These are phyloP conservation scores for Setipinna tenuifilis DNA, from an alignment of 2,797 vertebrate species.

Conservation along the genomic window DNA sequence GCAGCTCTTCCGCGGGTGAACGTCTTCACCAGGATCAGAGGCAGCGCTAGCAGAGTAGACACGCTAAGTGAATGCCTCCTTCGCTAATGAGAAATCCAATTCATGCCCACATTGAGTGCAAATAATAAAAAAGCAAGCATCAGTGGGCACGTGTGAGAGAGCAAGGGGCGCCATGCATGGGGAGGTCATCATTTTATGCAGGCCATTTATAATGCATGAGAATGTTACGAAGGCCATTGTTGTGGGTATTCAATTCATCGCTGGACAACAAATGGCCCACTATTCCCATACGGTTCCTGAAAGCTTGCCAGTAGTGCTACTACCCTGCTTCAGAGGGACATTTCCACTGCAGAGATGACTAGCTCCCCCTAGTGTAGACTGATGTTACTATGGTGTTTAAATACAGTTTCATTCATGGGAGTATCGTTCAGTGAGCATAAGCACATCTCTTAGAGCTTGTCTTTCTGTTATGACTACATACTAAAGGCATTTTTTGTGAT, in stretches of 20 bases:
- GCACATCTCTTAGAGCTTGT: neutral
- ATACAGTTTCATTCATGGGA: neutral
- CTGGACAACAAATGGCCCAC: neutral
- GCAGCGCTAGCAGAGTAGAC: conserved; percentile 63
- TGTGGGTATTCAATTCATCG: neutral
- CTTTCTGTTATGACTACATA: neutral
- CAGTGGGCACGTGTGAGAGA: neutral
- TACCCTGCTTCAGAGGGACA: no score
- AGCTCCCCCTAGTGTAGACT: conserved; percentile 58
- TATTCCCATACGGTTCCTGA: conserved; percentile 13
- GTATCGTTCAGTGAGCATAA: neutral
- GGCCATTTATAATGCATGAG: conserved; percentile 8
- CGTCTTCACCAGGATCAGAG: conserved; percentile 69
- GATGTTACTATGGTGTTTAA: neutral
- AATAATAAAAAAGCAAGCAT: neutral
- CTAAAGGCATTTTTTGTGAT: neutral
- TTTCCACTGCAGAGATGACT: conserved; percentile 16
- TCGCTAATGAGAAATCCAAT: no score
- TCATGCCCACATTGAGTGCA: neutral
- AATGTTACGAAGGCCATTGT: neutral
- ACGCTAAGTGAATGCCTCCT: no score
- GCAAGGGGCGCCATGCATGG: neutral
- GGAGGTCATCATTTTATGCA: neutral
- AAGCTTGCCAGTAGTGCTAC: neutral
- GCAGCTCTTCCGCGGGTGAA: conserved; percentile 51